These are phyloP conservation scores for Reticulitermes speratus DNA, from an alignment of 1,140 invertebrate genomes.

Conservation along the genomic window DNA sequence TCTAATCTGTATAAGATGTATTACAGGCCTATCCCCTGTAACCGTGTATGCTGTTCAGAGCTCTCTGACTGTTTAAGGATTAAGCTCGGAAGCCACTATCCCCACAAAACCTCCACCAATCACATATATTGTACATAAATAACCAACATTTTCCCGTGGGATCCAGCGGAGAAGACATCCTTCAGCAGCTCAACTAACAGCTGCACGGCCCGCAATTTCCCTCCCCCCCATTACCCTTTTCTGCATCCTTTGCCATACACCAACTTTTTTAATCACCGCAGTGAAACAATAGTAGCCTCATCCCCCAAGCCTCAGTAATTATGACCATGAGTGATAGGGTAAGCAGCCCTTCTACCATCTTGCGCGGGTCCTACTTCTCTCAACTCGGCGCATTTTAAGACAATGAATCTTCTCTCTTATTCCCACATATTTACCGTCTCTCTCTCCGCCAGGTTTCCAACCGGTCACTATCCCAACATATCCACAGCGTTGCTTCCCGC, in stretches of 20 bases:
- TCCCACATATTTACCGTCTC: not conserved
- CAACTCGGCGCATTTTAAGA: constrained; percentile 27
- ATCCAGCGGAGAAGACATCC: not conserved
- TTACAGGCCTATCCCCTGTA: too few species aligned
- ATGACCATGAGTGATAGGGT: constrained; percentile 31
- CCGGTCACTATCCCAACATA: not conserved
- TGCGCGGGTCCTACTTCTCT: not conserved
- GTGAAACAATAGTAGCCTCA: constrained; percentile 26
- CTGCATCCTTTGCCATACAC: not conserved
- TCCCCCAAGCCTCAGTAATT: constrained; percentile 25
- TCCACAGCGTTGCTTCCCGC: not conserved
- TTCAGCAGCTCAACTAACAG: not conserved
- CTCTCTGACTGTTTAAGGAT: too few species aligned
- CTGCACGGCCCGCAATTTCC: not conserved
- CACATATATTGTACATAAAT: not conserved
- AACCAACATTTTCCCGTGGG: not conserved
- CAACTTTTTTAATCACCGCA: constrained; percentile 33
- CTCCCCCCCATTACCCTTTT: not conserved
- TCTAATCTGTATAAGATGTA: too few species aligned
- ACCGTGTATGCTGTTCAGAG: too few species aligned
- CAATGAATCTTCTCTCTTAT: constrained; percentile 13
- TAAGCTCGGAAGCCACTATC: too few species aligned
- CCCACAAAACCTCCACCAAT: too few species aligned
- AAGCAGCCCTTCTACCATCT: not conserved
- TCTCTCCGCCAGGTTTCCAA: not conserved